Percentiles rank a stretch among this genome's conserved stretches.
These are phyloP conservation scores for Trissolcus japonicus DNA, from an alignment of 2,888 invertebrate genomes.

Conservation along the genomic window DNA sequence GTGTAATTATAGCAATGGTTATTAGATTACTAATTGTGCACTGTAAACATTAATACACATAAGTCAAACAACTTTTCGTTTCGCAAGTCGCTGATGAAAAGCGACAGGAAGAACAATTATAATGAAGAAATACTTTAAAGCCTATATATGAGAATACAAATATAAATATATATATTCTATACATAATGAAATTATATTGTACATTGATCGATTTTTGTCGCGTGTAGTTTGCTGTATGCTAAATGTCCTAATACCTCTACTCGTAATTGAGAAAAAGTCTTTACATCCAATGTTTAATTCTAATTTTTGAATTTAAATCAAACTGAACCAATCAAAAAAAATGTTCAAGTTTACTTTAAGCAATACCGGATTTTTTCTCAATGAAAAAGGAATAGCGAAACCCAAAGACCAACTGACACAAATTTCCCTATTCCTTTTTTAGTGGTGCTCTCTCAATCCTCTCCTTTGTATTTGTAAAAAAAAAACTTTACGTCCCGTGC, in stretches of 20 bases:
- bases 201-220: conserved; percentile 65
- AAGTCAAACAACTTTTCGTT: conserved; percentile 60
- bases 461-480: conserved; percentile 41
- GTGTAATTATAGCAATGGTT: conserved; percentile 48
- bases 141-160: conserved; percentile 14
- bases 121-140: background rate
- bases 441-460: conserved; percentile 8
- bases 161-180: conserved; percentile 65
- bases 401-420: conserved; percentile 3
- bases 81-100: conserved; percentile 68
- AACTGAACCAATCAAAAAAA: conserved; percentile 27
- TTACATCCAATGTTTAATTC: background rate
- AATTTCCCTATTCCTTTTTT: conserved; percentile 24
- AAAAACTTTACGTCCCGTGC: conserved; percentile 32
- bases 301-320: conserved; percentile 10
- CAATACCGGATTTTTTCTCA: conserved; percentile 30
- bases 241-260: conserved; percentile 47
- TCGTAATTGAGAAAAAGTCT: conserved; percentile 39
- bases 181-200: conserved; percentile 66
- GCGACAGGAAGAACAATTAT: background rate
- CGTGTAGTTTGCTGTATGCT: conserved; percentile 43
- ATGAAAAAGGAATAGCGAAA: conserved; percentile 29
- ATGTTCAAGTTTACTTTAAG: background rate
- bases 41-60: conserved; percentile 58
- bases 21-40: conserved; percentile 52